Percentiles rank a stretch among this genome's conserved stretches.
phyloP scores from a whole-genome alignment of 2,113 vertebrate species.

The Festucalex cinctus region DNA sequence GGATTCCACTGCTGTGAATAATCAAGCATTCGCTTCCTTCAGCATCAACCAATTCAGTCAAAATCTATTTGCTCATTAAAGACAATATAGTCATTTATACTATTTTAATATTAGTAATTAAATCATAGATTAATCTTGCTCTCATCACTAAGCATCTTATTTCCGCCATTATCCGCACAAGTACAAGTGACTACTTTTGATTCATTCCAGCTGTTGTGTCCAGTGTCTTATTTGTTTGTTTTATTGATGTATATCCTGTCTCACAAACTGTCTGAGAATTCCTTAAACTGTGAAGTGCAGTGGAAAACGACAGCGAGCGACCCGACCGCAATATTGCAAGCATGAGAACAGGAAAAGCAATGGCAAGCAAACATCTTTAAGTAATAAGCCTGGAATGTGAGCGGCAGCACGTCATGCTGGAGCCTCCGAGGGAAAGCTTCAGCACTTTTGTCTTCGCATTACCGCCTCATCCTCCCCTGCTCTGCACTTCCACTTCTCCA shows the following conservation, averaged over 20 bases:
- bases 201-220: neutral
- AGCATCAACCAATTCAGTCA: neutral
- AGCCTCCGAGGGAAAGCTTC: constrained; percentile 50
- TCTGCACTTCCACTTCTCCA: constrained; percentile 17
- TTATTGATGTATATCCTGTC: constrained; percentile 24
- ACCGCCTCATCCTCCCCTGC: constrained; percentile 17
- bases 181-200: constrained; percentile 8
- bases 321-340: constrained; percentile 30
- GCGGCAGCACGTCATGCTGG: constrained; percentile 51
- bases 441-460: constrained; percentile 47
- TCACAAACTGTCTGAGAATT: constrained; percentile 46
- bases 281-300: constrained; percentile 26
- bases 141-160: neutral
- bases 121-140: constrained; percentile 1
- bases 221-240: constrained; percentile 10
- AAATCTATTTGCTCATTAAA: neutral
- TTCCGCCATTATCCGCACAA: neutral
- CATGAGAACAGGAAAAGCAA: constrained; percentile 38
- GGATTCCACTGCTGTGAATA: constrained; percentile 61
- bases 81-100: neutral
- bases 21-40: constrained; percentile 44
- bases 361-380: constrained; percentile 68
- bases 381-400: constrained; percentile 67
- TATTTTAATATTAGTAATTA: neutral
- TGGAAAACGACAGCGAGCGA: constrained; percentile 37